These are phyloP conservation scores for Toxonevra muliebris DNA, from an alignment of 2,888 invertebrate species.

Conservation along the genomic window DNA sequence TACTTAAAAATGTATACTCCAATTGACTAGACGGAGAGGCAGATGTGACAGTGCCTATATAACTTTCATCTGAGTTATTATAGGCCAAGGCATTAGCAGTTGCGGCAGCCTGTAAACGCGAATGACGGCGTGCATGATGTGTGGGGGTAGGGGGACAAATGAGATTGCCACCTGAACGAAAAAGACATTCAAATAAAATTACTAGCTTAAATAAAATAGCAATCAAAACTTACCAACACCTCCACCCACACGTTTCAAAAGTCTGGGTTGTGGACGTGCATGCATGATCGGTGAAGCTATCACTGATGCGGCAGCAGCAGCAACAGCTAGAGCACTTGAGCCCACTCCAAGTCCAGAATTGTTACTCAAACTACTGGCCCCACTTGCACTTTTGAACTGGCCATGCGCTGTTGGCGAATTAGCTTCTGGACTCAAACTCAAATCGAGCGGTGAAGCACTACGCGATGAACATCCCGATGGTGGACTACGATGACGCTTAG, in stretches of 20 bases:
- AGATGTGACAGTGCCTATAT: conserved; percentile 29
- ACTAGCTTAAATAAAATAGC: neutral
- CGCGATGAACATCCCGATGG: conserved; percentile 64
- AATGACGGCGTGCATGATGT: conserved; percentile 78
- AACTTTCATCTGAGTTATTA: conserved; percentile 40
- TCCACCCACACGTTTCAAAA: conserved; percentile 68
- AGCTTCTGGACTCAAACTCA: conserved; percentile 49
- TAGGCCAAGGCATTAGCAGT: conserved; percentile 46
- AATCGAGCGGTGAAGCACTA: conserved; percentile 64
- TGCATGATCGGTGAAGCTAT: conserved; percentile 39
- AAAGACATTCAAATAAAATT: conserved; percentile 13
- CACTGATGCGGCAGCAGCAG: conserved; percentile 32
- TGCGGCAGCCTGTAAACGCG: conserved; percentile 54
- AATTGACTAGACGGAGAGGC: conserved; percentile 47
- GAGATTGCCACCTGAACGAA: conserved; percentile 64
- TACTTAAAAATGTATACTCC: conserved; percentile 47
- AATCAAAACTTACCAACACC: conserved; percentile 41
- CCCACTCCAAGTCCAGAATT: conserved; percentile 41
- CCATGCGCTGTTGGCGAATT: conserved; percentile 27
- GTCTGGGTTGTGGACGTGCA: conserved; percentile 71
- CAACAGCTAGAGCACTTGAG: conserved; percentile 49
- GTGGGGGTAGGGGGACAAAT: conserved; percentile 90
- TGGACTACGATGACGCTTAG: conserved; percentile 60
- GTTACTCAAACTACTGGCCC: neutral
- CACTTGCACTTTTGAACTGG: conserved; percentile 10